Conservation (phyloP, 2,113 vertebrate species). For the Mugil cephalus region DNA sequence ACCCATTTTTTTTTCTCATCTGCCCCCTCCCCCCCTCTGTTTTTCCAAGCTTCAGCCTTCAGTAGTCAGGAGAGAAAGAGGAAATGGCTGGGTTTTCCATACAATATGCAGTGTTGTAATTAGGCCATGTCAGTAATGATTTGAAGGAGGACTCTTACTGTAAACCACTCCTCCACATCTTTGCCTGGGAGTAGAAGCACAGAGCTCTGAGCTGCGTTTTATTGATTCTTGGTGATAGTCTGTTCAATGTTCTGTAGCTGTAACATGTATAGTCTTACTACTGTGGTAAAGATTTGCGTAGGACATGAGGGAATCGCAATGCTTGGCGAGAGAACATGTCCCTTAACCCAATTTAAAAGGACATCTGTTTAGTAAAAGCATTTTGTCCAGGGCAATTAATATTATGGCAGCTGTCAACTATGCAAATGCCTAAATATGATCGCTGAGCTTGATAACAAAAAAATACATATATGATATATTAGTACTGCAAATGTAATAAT, state of each 20-base stretch:
- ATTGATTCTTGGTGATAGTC: conserved; percentile 15
- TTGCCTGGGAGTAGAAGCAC: conserved; percentile 22
- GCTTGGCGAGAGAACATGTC: not conserved
- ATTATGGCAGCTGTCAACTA: not conserved
- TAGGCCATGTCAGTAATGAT: conserved; percentile 76
- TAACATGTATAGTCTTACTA: not conserved
- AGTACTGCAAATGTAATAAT: no score
- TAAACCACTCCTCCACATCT: conserved; percentile 34
- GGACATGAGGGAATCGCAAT: no score
- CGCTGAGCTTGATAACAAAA: no score
- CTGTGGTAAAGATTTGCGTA: no score
- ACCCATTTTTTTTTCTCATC: conserved; percentile 20
- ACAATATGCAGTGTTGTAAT: conserved; percentile 68
- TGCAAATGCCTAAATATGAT: conserved; percentile 1
- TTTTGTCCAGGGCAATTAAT: no score
- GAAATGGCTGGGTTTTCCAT: conserved; percentile 72
- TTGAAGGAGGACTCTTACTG: conserved; percentile 59
- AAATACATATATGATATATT: no score
- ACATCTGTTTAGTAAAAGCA: no score
- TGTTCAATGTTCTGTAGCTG: conserved; percentile 30
- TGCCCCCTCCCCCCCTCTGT: conserved; percentile 46
- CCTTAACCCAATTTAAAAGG: no score
- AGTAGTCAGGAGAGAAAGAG: conserved; percentile 59
- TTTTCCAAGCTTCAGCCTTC: conserved; percentile 69
- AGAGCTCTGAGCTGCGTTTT: conserved; percentile 18